A percentile compares a stretch with the other conserved stretches of the same genome.
phyloP scores from a whole-genome alignment of 1,140 invertebrate genomes.

The Megalonaias nervosa region DNA sequence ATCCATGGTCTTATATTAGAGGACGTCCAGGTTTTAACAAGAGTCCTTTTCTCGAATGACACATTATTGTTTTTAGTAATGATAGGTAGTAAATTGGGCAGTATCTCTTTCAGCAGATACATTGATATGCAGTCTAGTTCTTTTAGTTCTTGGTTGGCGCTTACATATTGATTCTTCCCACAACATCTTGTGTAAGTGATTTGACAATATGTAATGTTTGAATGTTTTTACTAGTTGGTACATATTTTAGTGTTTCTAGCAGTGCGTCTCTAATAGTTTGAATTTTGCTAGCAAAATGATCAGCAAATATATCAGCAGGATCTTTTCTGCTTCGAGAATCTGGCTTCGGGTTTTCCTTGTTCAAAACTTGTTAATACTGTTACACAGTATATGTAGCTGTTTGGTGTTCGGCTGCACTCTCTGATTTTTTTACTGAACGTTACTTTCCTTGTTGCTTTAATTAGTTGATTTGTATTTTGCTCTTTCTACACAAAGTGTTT shows the following conservation, averaged over 20 bases:
- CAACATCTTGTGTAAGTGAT: constrained; percentile 14
- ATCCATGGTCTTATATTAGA: constrained; percentile 25
- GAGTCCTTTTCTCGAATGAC: too few relatives aligned
- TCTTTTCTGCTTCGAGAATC: constrained; percentile 2
- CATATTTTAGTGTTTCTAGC: constrained; percentile 13
- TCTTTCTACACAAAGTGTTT: too few relatives aligned
- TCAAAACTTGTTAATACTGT: too few relatives aligned
- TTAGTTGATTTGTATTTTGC: too few relatives aligned
- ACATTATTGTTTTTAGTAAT: too few relatives aligned
- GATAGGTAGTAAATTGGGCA: constrained; percentile 20
- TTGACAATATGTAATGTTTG: constrained; percentile 11
- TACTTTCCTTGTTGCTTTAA: too few relatives aligned
- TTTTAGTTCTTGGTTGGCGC: constrained; percentile 29
- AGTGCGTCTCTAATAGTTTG: constrained; percentile 19
- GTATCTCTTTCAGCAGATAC: constrained; percentile 27
- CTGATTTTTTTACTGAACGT: too few relatives aligned
- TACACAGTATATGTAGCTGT: too few relatives aligned
- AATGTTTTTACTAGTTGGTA: constrained; percentile 12
- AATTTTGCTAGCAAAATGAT: constrained; percentile 34
- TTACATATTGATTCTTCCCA: constrained; percentile 13
- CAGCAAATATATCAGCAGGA: constrained; percentile 26
- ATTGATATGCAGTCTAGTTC: constrained; percentile 25
- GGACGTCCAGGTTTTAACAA: constrained; percentile 13
- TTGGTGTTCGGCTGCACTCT: too few relatives aligned
- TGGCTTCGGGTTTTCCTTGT: constrained; percentile 29